phyloP scores from a whole-genome alignment of 2,888 invertebrate species.

The Chrysotoxum bicinctum region DNA sequence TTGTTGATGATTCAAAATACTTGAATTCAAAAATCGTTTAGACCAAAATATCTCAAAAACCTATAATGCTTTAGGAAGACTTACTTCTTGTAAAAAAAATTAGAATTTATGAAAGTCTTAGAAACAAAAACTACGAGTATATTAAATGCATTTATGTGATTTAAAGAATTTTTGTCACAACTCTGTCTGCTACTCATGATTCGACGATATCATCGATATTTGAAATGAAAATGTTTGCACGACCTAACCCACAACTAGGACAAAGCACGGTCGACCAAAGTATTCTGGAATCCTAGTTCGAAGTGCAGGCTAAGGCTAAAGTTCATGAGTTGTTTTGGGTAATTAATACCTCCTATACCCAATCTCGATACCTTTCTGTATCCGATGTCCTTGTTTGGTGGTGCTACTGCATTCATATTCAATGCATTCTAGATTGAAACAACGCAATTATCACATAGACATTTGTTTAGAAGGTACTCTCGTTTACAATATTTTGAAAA shows the following conservation, averaged over 20 bases:
- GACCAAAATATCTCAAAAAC: too few relatives aligned
- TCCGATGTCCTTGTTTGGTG: neutral
- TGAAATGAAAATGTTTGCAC: slow-evolving; percentile 20
- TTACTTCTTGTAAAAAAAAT: too few relatives aligned
- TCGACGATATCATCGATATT: slow-evolving; percentile 9
- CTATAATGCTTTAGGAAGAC: too few relatives aligned
- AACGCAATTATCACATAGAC: slow-evolving; percentile 47
- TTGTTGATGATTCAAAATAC: too few relatives aligned
- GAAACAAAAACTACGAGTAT: too few relatives aligned
- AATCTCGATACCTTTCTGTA: neutral
- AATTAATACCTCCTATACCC: slow-evolving; percentile 42
- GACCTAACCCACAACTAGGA: neutral
- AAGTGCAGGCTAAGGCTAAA: slow-evolving; percentile 25
- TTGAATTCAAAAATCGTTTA: too few relatives aligned
- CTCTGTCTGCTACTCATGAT: neutral
- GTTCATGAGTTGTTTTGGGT: slow-evolving; percentile 64
- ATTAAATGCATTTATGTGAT: too few relatives aligned
- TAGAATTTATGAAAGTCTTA: too few relatives aligned
- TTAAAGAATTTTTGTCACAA: neutral
- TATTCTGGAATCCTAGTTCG: slow-evolving; percentile 12
- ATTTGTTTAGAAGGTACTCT: neutral
- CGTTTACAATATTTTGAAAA: slow-evolving; percentile 6
- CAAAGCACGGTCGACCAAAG: neutral
- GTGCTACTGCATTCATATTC: slow-evolving; percentile 8
- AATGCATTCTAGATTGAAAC: slow-evolving; percentile 32